These are phyloP conservation scores for Eupithecia subfuscata DNA, from an alignment of 2,888 invertebrate species.

Conservation along the genomic window DNA sequence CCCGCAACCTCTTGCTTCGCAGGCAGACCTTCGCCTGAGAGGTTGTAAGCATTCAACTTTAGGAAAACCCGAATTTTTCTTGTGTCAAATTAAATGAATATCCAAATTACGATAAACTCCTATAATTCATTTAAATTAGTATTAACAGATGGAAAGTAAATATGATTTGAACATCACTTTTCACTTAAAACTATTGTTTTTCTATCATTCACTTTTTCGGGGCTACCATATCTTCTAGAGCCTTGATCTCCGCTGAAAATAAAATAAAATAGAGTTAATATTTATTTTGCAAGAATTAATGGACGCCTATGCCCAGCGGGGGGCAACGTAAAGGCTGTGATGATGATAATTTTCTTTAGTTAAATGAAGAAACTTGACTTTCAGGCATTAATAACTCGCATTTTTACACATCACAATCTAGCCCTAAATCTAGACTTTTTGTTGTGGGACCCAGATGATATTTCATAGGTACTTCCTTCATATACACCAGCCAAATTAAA, in stretches of 20 bases:
- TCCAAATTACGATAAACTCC: constrained; percentile 52
- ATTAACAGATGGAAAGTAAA: constrained; percentile 62
- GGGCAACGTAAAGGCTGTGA: background rate
- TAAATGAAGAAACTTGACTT: background rate
- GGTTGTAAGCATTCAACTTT: too few species aligned
- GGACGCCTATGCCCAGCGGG: background rate
- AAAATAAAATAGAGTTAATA: constrained; percentile 47
- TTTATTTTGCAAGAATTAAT: background rate
- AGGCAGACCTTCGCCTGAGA: too few species aligned
- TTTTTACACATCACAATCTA: too few species aligned
- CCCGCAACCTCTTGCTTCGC: too few species aligned
- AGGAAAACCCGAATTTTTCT: too few species aligned
- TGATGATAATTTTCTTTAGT: background rate
- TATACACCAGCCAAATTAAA: too few species aligned
- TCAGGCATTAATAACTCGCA: too few species aligned
- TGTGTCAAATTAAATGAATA: constrained; percentile 3
- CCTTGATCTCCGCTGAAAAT: constrained; percentile 77
- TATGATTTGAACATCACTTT: constrained; percentile 60
- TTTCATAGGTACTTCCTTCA: too few species aligned
- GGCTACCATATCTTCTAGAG: constrained; percentile 69
- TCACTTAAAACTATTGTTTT: constrained; percentile 60
- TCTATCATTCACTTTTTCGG: constrained; percentile 58
- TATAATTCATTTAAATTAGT: constrained; percentile 70
- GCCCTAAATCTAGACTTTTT: too few species aligned
- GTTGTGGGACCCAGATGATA: too few species aligned